Base-by-base conservation (phyloP, 1,140 invertebrate species). In the Trialeurodes vaporariorum region DNA sequence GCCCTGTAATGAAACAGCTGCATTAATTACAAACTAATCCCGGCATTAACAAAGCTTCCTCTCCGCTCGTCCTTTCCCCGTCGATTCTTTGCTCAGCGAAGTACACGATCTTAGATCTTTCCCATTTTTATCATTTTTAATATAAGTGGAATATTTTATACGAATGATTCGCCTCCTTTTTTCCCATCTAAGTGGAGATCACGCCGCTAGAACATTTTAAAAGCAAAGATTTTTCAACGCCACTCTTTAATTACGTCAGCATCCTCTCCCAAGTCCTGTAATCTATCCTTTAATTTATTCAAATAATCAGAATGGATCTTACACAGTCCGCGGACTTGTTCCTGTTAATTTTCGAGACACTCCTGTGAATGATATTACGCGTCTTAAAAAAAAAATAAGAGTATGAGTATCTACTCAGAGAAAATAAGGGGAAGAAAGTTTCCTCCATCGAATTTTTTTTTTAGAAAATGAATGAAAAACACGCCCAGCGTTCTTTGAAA, bases 11-110 rank as follows among this genome's bases (percentile, higher is more conserved):
- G 34, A 49, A 49, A 49, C 34, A 49, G 34, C 34, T 49, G 34
- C 34, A 49, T 49, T 49, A 49, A 49, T 49, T 49, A 49, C 34
- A 49, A 49, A 49, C 34, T 49, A 49, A 49, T 49, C 34, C 34
- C 34, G 17, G 34, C 34, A 49, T 49, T 49, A 49, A 49, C 5
- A 49, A 17, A 49, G 34, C 34, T 49, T 49, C 34, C 34, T 17
- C 5, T 17, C 34, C 34, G 34, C 34, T 49, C 17, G n/a, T n/a
- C n/a, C n/a, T n/a, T n/a, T n/a, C n/a, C n/a, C n/a, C 17, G 5
- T 49, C 34, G 34, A 5, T 49, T 49, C 34, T 49, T 49, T 49
- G 34, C 34, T 9, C 34, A 49, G 34, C 34, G 5, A 49, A 49
- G 34, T 49, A 49, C 34, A 49, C 17, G 34, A 49, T 49, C 34